These are phyloP conservation scores for Serranus cabrilla DNA, from an alignment of 2,797 vertebrate genomes.

Conservation along the genomic window DNA sequence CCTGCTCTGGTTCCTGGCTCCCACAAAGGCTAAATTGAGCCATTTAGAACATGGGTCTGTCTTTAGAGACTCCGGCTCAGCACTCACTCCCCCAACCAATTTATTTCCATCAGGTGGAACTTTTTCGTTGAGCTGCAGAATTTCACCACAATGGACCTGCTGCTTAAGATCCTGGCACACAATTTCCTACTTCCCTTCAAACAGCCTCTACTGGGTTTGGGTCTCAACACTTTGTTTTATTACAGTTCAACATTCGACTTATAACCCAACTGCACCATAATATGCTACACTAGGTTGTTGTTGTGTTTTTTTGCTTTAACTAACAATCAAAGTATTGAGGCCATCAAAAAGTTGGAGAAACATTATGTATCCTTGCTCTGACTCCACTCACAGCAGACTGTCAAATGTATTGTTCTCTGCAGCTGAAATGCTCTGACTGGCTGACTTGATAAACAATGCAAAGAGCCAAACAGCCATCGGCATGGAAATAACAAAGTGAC, in stretches of 20 bases:
- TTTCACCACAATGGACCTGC: conserved; percentile 61
- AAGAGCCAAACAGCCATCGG: conserved; percentile 14
- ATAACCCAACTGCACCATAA: conserved; percentile 29
- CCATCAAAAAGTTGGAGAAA: conserved; percentile 20
- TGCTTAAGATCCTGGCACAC: conserved; percentile 53
- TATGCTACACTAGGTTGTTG: neutral
- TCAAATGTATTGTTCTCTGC: conserved; percentile 16
- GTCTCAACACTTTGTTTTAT: conserved; percentile 52
- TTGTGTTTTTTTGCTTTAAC: conserved; percentile 5
- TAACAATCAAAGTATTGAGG: conserved; percentile 25
- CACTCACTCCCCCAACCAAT: conserved; percentile 74
- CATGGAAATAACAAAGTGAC: conserved; percentile 26
- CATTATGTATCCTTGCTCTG: neutral
- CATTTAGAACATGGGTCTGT: conserved; percentile 82
- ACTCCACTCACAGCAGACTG: conserved; percentile 14
- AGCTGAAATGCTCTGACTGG: conserved; percentile 22
- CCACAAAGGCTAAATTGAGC: conserved; percentile 86
- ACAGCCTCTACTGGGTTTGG: conserved; percentile 42
- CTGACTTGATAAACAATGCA: conserved; percentile 32
- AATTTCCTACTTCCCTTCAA: conserved; percentile 58
- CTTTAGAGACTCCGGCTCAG: conserved; percentile 76
- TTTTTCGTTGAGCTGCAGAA: conserved; percentile 73
- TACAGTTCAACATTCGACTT: conserved; percentile 44
- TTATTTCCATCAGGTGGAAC: conserved; percentile 82
- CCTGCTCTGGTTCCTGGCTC: conserved; percentile 77